Percentiles rank a stretch among this genome's conserved stretches.
phyloP scores from a whole-genome alignment of 2,888 invertebrate genomes.

The Amphipoea lucens region DNA sequence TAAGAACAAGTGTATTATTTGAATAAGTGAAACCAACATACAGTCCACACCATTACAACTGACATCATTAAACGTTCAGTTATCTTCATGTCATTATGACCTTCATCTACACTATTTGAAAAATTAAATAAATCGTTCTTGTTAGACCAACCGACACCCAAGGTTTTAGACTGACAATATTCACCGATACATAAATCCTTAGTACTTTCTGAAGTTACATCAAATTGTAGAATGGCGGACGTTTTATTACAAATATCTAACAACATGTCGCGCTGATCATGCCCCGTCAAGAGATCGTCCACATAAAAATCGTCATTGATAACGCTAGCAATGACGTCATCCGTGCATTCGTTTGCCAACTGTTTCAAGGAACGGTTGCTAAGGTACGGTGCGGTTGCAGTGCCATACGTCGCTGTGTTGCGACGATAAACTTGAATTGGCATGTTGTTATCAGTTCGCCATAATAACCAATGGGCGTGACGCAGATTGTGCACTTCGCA shows the following conservation, averaged over 20 bases:
- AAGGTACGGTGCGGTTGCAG: background rate
- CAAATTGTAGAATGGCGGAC: background rate
- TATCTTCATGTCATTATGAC: too few relatives aligned
- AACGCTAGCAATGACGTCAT: background rate
- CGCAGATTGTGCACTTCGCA: too few relatives aligned
- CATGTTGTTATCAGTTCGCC: too few relatives aligned
- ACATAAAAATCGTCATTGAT: background rate
- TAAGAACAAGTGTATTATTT: too few relatives aligned
- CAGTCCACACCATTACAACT: too few relatives aligned
- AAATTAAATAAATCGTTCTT: background rate
- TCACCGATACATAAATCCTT: slow-evolving; percentile 1
- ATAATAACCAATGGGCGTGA: too few relatives aligned
- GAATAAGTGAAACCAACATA: too few relatives aligned
- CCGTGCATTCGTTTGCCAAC: background rate
- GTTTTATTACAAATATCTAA: background rate
- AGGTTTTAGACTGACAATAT: background rate
- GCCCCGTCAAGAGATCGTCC: background rate
- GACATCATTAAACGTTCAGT: too few relatives aligned
- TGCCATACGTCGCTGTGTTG: too few relatives aligned
- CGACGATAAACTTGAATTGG: too few relatives aligned
- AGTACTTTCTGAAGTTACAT: background rate
- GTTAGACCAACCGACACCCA: slow-evolving; percentile 2
- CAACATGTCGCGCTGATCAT: background rate
- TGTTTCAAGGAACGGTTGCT: background rate
- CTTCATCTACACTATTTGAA: too few relatives aligned